Evolutionary conservation across 2,113 vertebrate genomes (phyloP).

Genomic region (Sardina pilchardus): DNA sequence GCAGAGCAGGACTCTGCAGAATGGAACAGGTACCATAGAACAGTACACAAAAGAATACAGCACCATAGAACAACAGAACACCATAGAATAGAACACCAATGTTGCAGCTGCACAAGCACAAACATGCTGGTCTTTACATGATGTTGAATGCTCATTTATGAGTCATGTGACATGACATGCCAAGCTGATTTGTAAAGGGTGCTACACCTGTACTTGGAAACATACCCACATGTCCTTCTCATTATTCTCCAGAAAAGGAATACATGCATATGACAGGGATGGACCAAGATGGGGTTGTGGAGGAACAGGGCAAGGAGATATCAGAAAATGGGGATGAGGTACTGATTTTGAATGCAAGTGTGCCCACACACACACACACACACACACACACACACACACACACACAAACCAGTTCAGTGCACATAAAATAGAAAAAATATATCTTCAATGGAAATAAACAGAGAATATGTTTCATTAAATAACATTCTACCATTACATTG

Average conservation of each 20-base stretch:
- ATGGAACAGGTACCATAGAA: background rate
- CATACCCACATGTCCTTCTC: background rate
- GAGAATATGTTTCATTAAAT: background rate
- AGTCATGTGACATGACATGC: background rate
- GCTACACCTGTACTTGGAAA: background rate
- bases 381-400: conserved; percentile 3
- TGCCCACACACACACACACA: background rate
- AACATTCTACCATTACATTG: too few relatives aligned
- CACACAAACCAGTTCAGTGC: background rate
- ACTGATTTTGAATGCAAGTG: background rate
- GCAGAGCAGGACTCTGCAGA: conserved; percentile 17
- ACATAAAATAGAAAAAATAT: background rate
- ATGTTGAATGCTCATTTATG: background rate
- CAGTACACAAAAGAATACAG: too few relatives aligned
- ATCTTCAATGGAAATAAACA: background rate
- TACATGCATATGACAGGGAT: conserved; percentile 14
- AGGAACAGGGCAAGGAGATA: conserved; percentile 40
- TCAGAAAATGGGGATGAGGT: conserved; percentile 72
- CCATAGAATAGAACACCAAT: background rate
- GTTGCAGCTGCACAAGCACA: too few relatives aligned
- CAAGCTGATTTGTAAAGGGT: background rate
- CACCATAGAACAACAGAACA: too few relatives aligned
- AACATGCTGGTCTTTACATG: too few relatives aligned
- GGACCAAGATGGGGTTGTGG: background rate
- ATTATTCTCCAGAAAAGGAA: background rate